Percentiles rank a stretch among this genome's conserved stretches.
Evolutionary conservation across 2,888 invertebrate genomes (phyloP).

Genomic region (Byasa hedistus): DNA sequence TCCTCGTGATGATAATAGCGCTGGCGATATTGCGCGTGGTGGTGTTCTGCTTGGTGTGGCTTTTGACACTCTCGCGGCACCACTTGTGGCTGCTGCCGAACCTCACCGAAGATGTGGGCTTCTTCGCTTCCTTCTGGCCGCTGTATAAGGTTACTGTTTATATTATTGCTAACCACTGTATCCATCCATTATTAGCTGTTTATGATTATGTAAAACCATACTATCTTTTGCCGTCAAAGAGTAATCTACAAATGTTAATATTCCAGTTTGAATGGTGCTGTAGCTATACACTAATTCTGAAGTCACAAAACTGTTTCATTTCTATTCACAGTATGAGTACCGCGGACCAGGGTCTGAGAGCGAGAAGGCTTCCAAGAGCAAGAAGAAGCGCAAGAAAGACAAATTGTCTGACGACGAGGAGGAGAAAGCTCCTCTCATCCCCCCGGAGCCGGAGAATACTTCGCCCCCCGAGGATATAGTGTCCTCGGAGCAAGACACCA

Average conservation of each 20-base stretch:
- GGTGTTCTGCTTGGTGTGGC: slow-evolving; percentile 95
- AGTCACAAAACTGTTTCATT: neutral
- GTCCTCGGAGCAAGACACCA: slow-evolving; percentile 32
- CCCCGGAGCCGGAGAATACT: slow-evolving; percentile 28
- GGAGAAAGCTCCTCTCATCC: slow-evolving; percentile 51
- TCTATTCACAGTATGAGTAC: slow-evolving; percentile 85
- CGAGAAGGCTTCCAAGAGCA: slow-evolving; percentile 81
- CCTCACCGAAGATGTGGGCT: slow-evolving; percentile 98
- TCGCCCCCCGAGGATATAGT: slow-evolving; percentile 19
- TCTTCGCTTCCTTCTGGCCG: slow-evolving; percentile 99
- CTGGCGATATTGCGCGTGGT: slow-evolving; percentile 93
- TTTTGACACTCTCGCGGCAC: slow-evolving; percentile 91
- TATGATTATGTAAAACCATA: no score
- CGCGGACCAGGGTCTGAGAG: slow-evolving; percentile 80
- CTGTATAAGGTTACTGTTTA: slow-evolving; percentile 86
- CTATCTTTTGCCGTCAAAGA: no score
- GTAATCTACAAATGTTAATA: no score
- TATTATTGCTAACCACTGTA: no score
- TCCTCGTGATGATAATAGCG: slow-evolving; percentile 95
- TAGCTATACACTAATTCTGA: no score
- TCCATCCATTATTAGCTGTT: no score
- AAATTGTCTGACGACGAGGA: slow-evolving; percentile 86
- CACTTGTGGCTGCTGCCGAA: slow-evolving; percentile 99
- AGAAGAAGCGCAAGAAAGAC: slow-evolving; percentile 90
- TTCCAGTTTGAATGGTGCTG: no score